Base-by-base conservation (phyloP, 2,888 invertebrate genomes). In the Arge pagana region DNA sequence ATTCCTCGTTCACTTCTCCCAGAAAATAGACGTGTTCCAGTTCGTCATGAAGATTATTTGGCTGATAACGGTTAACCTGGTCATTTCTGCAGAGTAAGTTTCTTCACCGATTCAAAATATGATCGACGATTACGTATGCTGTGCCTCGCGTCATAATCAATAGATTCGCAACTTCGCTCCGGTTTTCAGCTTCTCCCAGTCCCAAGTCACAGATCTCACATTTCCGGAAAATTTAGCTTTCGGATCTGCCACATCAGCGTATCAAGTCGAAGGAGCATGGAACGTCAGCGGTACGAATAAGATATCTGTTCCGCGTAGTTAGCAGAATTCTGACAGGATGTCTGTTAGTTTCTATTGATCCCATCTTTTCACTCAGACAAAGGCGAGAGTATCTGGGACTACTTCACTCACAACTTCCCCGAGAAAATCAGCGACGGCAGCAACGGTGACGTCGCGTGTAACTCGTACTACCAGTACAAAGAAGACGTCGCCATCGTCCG, bases 391-490 rank as follows among this genome's bases (percentile, higher is more conserved):
- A 81, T 85, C 64, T 86, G 84, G 84, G 85, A 86, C 63, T 72
- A 78, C 50, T 75, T 80, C 61, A 74, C 79, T 1, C 84, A 84
- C 53, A 76, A 69, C 1, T 76, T 81, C 56, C 77, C 80, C 18
- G 79, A 81, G 13, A 79, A 80, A 41, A 81, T 88, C 6, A 70
- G 68, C 56, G 81, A 85, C 56, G 73, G 79, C 4, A 79, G 81
- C 1, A 86, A 82, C 50, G 87, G 82, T 0, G 85, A 88, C 55
- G 78, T 86, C 0, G 85, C 89, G 0, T 84, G 86, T 23, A 85
- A 88, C 67, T 87, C 86, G n/a, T 88, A 87, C 66, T 81, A 86
- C 65, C 80, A 82, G 50, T 86, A 83, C 68, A 80, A 81, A 63
- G 83, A 84, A 64, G 75, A 70, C 51, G 35, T 66, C 11, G 28